A percentile compares a stretch with the other conserved stretches of the same genome.
These are phyloP conservation scores for Melipona bicolor DNA, from an alignment of 2,888 invertebrate genomes.

Conservation along the genomic window DNA sequence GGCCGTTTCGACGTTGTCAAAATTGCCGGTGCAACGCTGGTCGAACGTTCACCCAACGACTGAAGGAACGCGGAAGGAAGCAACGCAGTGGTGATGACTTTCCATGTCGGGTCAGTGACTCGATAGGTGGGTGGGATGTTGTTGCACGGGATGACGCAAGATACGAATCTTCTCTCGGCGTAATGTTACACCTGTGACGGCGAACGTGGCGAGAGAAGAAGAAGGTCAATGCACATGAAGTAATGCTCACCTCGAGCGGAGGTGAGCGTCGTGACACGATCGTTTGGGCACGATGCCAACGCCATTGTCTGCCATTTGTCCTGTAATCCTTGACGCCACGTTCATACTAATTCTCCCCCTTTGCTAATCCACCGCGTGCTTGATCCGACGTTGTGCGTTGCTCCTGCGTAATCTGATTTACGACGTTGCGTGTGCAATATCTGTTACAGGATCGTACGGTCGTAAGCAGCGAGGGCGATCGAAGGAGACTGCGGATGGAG, in stretches of 20 bases:
- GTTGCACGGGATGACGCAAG: conserved; percentile 41
- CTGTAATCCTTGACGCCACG: conserved; percentile 37
- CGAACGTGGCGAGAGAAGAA: conserved; percentile 52
- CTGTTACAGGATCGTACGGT: background rate
- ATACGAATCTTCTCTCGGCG: conserved; percentile 45
- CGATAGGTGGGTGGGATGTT: conserved; percentile 7
- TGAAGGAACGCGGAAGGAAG: conserved; percentile 35
- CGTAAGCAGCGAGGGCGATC: background rate
- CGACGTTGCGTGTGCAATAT: background rate
- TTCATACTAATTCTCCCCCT: conserved; percentile 35
- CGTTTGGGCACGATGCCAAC: conserved; percentile 63
- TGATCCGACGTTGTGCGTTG: background rate
- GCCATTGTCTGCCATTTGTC: conserved; percentile 54
- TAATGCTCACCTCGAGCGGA: conserved; percentile 62
- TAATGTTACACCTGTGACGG: conserved; percentile 50
- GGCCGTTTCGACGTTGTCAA: conserved; percentile 8
- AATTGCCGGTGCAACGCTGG: background rate
- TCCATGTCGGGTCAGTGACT: conserved; percentile 39
- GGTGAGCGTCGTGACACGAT: conserved; percentile 62
- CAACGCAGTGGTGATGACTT: conserved; percentile 9
- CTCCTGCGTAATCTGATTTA: background rate
- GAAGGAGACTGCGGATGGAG: background rate
- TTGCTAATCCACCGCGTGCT: background rate
- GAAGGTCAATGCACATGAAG: conserved; percentile 73
- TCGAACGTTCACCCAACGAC: background rate